Evolutionary conservation across 2,797 vertebrate species (phyloP).

Genomic region (Dicrostonyx torquatus): DNA sequence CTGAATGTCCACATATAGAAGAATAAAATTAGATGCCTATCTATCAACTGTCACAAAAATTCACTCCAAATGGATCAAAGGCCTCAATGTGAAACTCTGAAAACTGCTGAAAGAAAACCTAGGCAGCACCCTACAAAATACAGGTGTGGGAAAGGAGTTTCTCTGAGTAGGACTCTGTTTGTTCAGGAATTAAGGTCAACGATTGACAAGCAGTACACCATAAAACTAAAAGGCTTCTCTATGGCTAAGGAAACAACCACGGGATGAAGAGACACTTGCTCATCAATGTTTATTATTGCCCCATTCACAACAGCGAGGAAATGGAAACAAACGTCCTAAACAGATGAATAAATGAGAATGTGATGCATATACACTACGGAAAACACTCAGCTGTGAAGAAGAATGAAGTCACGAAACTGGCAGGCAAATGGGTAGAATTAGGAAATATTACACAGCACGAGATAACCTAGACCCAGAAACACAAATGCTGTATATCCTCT

Average conservation of each 20-base stretch:
- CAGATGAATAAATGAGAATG: background rate
- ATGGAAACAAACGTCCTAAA: background rate
- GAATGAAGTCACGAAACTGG: background rate
- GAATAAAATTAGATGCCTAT: background rate
- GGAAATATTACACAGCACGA: background rate
- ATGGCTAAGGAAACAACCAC: background rate
- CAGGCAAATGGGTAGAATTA: too few species aligned
- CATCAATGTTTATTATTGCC: background rate
- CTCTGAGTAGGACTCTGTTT: background rate
- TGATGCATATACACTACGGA: too few species aligned
- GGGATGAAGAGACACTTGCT: background rate
- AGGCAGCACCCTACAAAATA: background rate
- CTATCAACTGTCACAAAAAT: background rate
- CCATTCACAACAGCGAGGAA: background rate
- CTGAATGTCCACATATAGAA: too few species aligned
- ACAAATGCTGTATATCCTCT: background rate
- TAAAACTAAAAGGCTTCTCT: background rate
- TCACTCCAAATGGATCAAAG: background rate
- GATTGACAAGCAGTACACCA: too few species aligned
- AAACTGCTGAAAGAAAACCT: background rate
- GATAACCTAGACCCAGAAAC: background rate
- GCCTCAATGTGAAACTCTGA: background rate
- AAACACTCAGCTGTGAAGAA: background rate
- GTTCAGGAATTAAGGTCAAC: background rate
- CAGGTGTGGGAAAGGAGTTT: background rate